phyloP scores from a whole-genome alignment of 2,888 invertebrate species.

The Vannuccia rotundouncinata region DNA sequence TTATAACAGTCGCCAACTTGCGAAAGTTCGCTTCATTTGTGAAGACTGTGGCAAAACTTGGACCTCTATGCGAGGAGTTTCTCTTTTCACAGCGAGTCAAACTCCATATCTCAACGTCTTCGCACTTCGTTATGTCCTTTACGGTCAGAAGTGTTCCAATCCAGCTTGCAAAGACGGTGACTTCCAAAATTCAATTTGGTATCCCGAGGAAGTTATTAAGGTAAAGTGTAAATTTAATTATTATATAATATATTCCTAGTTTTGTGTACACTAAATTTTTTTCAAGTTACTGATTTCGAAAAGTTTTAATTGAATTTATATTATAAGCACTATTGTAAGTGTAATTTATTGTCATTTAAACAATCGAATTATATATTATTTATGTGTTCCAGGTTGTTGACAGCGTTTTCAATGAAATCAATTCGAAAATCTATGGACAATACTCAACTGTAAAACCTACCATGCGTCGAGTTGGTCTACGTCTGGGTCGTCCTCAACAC shows the following conservation, averaged over 20 bases:
- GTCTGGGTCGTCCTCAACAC: not conserved
- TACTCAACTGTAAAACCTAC: not conserved
- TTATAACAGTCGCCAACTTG: not conserved
- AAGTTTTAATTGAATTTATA: no score
- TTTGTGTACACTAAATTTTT: no score
- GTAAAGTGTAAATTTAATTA: constrained; percentile 50
- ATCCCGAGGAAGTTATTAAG: constrained; percentile 59
- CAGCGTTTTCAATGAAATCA: not conserved
- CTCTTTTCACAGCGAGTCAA: constrained; percentile 57
- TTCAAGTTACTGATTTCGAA: no score
- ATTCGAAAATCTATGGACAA: not conserved
- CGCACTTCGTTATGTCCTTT: constrained; percentile 57
- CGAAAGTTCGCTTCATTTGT: constrained; percentile 37
- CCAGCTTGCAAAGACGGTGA: constrained; percentile 52
- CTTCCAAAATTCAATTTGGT: constrained; percentile 59
- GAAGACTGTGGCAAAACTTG: constrained; percentile 58
- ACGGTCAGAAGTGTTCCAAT: constrained; percentile 57
- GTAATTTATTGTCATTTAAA: no score
- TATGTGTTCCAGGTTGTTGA: not conserved
- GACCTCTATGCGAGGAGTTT: constrained; percentile 60
- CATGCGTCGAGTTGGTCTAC: not conserved
- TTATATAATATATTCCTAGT: no score
- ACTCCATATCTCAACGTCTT: constrained; percentile 46
- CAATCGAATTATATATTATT: no score
- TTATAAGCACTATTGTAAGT: no score